phyloP scores from a whole-genome alignment of 2,113 vertebrate species.

The Brachionichthys hirsutus region DNA sequence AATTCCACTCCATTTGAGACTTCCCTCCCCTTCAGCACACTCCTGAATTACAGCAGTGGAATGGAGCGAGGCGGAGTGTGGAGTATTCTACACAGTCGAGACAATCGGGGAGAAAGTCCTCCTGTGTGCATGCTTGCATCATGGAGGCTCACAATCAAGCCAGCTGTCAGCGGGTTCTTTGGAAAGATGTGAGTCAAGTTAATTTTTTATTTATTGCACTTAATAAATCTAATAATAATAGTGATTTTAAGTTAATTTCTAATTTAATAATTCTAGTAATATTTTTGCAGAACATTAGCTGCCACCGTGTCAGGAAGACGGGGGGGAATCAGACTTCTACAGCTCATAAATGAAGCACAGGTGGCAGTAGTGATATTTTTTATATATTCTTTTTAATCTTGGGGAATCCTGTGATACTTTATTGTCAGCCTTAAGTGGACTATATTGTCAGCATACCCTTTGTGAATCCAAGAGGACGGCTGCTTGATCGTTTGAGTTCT shows the following conservation, averaged over 20 bases:
- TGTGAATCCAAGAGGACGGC: conserved; percentile 14
- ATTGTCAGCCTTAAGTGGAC: conserved; percentile 17
- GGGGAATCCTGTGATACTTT: conserved; percentile 14
- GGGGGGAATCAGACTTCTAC: conserved; percentile 6
- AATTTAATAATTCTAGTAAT: background rate
- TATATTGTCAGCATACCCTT: conserved; percentile 24
- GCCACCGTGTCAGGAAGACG: too few species aligned
- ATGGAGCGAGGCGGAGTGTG: conserved; percentile 53
- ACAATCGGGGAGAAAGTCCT: conserved; percentile 58
- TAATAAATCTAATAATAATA: conserved; percentile 1
- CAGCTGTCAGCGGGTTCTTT: conserved; percentile 76
- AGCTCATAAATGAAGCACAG: conserved; percentile 21
- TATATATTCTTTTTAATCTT: too few species aligned
- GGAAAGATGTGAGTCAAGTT: conserved; percentile 79
- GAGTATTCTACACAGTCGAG: conserved; percentile 50
- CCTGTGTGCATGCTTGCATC: conserved; percentile 57
- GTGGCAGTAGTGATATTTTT: background rate
- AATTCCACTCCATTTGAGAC: conserved; percentile 74
- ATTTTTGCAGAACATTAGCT: too few species aligned
- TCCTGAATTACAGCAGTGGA: conserved; percentile 72
- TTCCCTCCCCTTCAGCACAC: conserved; percentile 71
- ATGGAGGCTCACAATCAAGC: conserved; percentile 73
- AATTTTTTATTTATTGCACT: conserved; percentile 20
- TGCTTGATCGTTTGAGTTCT: conserved; percentile 36
- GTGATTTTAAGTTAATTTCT: background rate